Evolutionary conservation across 2,888 invertebrate genomes (phyloP).

Genomic region (Pollenia labialis): DNA sequence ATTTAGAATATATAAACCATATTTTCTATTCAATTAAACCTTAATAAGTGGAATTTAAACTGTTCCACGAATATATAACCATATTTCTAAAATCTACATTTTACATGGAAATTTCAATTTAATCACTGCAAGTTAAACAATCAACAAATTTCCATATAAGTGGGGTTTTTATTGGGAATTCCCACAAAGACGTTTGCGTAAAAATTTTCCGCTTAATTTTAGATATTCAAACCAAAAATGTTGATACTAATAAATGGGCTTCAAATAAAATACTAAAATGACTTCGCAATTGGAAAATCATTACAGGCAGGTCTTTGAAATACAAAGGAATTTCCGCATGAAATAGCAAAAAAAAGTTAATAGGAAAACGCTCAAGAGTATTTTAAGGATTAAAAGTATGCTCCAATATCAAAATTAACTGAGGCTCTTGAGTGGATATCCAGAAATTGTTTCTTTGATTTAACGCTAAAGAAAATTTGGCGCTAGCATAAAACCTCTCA

Average conservation of each 20-base stretch:
- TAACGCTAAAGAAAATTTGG: constrained; percentile 75
- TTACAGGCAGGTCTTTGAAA: constrained; percentile 39
- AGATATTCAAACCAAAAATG: not conserved
- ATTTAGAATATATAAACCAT: no score
- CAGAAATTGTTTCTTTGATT: constrained; percentile 56
- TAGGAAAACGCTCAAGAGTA: constrained; percentile 58
- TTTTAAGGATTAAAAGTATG: not conserved
- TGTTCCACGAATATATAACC: no score
- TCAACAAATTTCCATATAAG: not conserved
- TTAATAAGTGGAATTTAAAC: no score
- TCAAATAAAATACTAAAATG: constrained; percentile 55
- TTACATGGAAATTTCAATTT: not conserved
- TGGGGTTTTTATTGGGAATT: constrained; percentile 10
- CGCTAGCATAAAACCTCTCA: constrained; percentile 65
- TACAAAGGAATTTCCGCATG: constrained; percentile 11
- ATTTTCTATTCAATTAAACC: no score
- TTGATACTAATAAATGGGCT: constrained; percentile 31
- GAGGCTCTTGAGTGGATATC: not conserved
- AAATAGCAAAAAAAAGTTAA: not conserved
- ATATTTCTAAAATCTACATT: not conserved
- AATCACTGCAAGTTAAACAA: constrained; percentile 4
- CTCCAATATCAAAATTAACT: not conserved
- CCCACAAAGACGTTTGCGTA: not conserved
- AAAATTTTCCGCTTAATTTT: not conserved
- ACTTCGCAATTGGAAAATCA: constrained; percentile 29